Percentiles rank a stretch among this genome's conserved stretches.
Conservation (phyloP, 2,888 invertebrate genomes). For the Opisthograptis luteolata region DNA sequence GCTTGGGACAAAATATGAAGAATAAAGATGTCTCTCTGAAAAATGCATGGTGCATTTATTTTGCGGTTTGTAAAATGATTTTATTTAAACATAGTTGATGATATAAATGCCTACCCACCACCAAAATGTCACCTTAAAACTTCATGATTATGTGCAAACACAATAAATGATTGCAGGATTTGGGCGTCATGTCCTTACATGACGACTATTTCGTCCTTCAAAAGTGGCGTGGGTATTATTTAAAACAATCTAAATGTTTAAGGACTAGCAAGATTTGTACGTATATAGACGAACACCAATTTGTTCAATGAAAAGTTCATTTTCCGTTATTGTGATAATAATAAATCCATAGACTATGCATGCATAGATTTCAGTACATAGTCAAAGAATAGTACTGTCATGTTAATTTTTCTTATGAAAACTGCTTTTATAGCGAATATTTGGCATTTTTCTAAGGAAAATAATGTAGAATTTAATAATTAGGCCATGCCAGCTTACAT, state of each 20-base stretch:
- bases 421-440: constrained; percentile 4
- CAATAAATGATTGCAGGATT: not conserved
- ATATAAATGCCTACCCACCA: constrained; percentile 15
- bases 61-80: too few species aligned
- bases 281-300: constrained; percentile 8
- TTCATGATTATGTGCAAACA: constrained; percentile 12
- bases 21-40: too few species aligned
- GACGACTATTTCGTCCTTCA: not conserved
- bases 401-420: constrained; percentile 6
- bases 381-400: constrained; percentile 3
- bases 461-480: constrained; percentile 5
- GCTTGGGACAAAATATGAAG: too few species aligned
- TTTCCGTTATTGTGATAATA: too few species aligned
- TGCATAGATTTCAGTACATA: not conserved
- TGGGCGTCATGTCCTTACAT: not conserved
- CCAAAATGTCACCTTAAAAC: not conserved
- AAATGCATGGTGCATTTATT: too few species aligned
- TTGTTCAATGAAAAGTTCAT: too few species aligned
- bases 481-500: constrained; percentile 16
- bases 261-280: constrained; percentile 25
- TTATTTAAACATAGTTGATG: not conserved
- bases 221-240: constrained; percentile 3
- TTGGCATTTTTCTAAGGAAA: constrained; percentile 11
- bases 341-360: too few species aligned
- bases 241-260: constrained; percentile 1